phyloP scores from a whole-genome alignment of 92 coral and sea anemone genomes.

The Muricea muricata region DNA sequence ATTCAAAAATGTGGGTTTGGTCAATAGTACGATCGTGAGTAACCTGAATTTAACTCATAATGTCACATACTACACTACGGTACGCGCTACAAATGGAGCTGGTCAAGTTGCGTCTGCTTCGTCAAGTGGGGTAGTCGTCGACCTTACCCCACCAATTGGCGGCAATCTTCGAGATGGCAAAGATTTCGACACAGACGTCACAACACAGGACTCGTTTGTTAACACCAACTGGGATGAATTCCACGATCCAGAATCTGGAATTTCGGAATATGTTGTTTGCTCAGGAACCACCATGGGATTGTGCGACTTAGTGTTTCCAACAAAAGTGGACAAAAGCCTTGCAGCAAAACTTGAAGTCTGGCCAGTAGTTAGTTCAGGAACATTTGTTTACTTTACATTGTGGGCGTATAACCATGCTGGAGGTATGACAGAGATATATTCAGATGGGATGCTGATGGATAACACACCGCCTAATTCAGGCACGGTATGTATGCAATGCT shows the following conservation, averaged over 20 bases:
- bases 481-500: no score
- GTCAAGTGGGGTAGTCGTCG: constrained; percentile 79
- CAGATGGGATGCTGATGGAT: no score
- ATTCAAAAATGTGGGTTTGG: constrained; percentile 63
- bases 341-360: no score
- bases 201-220: constrained; percentile 71
- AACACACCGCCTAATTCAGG: no score
- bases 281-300: no score
- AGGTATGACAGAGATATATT: no score
- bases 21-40: constrained; percentile 50
- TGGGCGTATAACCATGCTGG: no score
- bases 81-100: constrained; percentile 79
- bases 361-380: no score
- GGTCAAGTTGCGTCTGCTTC: constrained; percentile 73
- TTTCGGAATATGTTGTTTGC: constrained; percentile 81
- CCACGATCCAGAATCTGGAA: constrained; percentile 77
- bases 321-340: no score
- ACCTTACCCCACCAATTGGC: constrained; percentile 72
- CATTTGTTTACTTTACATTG: no score
- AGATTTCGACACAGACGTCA: constrained; percentile 69
- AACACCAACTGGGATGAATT: constrained; percentile 92
- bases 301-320: no score
- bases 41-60: constrained; percentile 76
- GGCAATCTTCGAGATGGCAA: constrained; percentile 77
- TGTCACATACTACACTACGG: constrained; percentile 72